Evolutionary conservation across 1,140 invertebrate genomes (phyloP).

Genomic region (Brachionus paranguensis): DNA sequence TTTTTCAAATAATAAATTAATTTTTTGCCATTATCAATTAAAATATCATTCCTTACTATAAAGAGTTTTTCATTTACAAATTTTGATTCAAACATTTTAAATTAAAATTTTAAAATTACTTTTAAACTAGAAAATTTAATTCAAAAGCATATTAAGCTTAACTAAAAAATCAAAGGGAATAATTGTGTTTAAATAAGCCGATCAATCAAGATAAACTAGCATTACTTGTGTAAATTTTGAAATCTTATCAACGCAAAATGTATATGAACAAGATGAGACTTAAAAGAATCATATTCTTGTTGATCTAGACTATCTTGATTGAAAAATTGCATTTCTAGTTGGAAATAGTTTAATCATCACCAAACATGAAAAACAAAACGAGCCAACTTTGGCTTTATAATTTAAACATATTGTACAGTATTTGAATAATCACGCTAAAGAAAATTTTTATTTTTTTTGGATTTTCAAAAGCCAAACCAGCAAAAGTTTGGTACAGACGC

Average conservation of each 20-base stretch:
- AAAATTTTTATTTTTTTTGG: neutral
- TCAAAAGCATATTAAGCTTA: neutral
- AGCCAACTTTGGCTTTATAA: constrained; percentile 1
- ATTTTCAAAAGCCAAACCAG: constrained; percentile 30
- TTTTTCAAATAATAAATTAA: too few species aligned
- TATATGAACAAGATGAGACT: neutral
- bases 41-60: too few species aligned
- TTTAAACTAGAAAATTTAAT: neutral
- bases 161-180: neutral
- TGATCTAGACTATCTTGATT: neutral
- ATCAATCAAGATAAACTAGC: neutral
- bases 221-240: neutral
- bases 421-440: constrained; percentile 21
- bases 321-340: neutral
- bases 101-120: neutral
- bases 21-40: too few species aligned
- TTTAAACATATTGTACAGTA: neutral
- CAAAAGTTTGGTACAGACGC: neutral
- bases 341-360: neutral
- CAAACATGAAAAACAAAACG: neutral
- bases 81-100: too few species aligned
- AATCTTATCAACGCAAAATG: constrained; percentile 8
- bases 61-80: too few species aligned
- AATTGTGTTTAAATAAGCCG: neutral
- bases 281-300: neutral